phyloP scores from a whole-genome alignment of 1,140 invertebrate species.

The Brachionus sp. region DNA sequence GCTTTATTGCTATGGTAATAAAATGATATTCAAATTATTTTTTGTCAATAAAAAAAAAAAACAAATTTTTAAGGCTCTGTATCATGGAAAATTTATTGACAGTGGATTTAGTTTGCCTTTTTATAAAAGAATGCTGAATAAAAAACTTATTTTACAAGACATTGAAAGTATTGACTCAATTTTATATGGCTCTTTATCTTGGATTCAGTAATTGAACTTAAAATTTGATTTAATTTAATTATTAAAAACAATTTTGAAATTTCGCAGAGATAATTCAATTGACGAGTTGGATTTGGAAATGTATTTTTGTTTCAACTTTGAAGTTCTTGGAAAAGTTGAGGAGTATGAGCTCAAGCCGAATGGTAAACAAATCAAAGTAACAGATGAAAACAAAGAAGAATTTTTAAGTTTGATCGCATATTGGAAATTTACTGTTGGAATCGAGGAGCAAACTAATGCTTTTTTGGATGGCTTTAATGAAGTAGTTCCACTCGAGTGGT shows the following conservation, averaged over 20 bases:
- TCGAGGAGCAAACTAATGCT: constrained; percentile 89
- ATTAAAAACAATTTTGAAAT: constrained; percentile 68
- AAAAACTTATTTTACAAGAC: constrained; percentile 86
- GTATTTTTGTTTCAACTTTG: constrained; percentile 91
- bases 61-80: constrained; percentile 79
- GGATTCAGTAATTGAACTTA: constrained; percentile 72
- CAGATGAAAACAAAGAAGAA: constrained; percentile 90
- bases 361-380: constrained; percentile 83
- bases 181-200: constrained; percentile 93
- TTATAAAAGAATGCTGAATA: constrained; percentile 98
- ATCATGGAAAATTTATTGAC: constrained; percentile 93
- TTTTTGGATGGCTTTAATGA: constrained; percentile 93
- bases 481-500: constrained; percentile 78
- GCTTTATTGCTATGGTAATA: constrained; percentile 69
- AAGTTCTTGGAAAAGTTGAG: constrained; percentile 83
- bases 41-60: constrained; percentile 60
- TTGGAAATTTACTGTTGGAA: constrained; percentile 90
- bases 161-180: constrained; percentile 97
- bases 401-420: constrained; percentile 90
- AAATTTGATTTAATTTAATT: neutral
- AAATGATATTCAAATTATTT: neutral
- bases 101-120: constrained; percentile 98
- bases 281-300: constrained; percentile 89
- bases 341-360: constrained; percentile 84
- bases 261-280: constrained; percentile 67